These are phyloP conservation scores for Enoplosus armatus DNA, from an alignment of 2,797 vertebrate species.

Conservation along the genomic window DNA sequence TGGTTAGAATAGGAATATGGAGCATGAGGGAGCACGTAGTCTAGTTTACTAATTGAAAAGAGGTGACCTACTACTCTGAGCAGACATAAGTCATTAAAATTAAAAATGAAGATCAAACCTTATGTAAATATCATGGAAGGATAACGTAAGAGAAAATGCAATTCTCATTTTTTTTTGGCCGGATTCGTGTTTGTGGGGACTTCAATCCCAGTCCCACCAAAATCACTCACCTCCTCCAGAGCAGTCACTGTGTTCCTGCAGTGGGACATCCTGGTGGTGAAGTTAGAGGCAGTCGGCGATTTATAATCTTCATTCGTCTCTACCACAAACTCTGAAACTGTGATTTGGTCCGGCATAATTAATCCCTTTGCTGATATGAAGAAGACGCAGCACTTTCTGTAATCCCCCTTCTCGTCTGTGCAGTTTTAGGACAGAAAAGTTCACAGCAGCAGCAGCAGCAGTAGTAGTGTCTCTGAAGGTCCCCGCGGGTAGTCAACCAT, in stretches of 20 bases:
- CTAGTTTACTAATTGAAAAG: neutral
- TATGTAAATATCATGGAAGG: neutral
- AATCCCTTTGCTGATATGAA: conserved; percentile 46
- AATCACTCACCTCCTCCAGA: conserved; percentile 94
- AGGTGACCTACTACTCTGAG: neutral
- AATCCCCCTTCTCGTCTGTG: conserved; percentile 11
- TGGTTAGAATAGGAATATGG: neutral
- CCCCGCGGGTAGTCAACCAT: conserved; percentile 73
- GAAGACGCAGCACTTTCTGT: conserved; percentile 29
- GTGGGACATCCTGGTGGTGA: conserved; percentile 97
- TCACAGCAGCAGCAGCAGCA: conserved; percentile 54
- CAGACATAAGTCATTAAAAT: neutral
- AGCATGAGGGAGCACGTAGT: neutral
- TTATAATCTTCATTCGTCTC: conserved; percentile 99
- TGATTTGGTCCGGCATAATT: conserved; percentile 97
- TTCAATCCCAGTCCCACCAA: conserved; percentile 1
- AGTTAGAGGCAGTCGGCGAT: conserved; percentile 97
- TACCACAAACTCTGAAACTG: conserved; percentile 97
- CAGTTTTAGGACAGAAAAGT: conserved; percentile 52
- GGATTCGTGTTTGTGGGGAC: neutral
- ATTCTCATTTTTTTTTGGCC: too few relatives aligned
- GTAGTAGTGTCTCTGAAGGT: conserved; percentile 51
- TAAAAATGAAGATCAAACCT: neutral
- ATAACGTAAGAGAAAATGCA: too few relatives aligned
- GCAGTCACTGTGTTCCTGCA: conserved; percentile 96